Percentiles rank a stretch among this genome's conserved stretches.
phyloP scores from a whole-genome alignment of 2,113 vertebrate species.

The Amphilophus citrinellus region DNA sequence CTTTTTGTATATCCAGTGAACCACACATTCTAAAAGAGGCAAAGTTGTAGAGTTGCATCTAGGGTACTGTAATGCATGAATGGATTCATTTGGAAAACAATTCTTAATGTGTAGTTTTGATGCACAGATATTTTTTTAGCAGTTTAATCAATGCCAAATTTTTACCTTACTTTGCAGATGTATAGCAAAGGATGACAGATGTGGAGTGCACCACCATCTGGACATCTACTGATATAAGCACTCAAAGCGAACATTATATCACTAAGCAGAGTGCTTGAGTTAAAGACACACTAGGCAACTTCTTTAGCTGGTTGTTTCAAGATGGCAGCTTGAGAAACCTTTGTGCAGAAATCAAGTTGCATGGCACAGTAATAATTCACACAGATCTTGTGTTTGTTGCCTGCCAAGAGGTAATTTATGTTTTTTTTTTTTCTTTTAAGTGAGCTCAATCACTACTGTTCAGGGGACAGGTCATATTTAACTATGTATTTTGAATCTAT shows the following conservation, averaged over 20 bases:
- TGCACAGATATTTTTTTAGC: not conserved
- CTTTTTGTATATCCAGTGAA: not conserved
- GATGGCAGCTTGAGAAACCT: not conserved
- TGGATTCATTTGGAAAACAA: not conserved
- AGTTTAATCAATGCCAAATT: not conserved
- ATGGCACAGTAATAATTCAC: not conserved
- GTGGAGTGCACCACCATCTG: slow-evolving; percentile 26
- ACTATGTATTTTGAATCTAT: too few relatives aligned
- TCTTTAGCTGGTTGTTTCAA: not conserved
- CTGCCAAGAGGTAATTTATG: not conserved
- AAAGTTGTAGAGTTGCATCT: not conserved
- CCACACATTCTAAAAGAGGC: not conserved
- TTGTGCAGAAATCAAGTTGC: not conserved
- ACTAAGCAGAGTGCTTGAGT: not conserved
- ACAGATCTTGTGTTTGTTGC: not conserved
- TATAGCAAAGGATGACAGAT: not conserved
- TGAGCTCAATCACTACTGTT: not conserved
- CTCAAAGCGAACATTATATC: slow-evolving; percentile 6
- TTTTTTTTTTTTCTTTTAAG: not conserved
- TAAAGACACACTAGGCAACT: not conserved
- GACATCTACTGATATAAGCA: not conserved
- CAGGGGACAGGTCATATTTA: too few relatives aligned
- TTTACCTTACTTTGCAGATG: not conserved
- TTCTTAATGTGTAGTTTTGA: not conserved
- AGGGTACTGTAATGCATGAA: not conserved